A percentile compares a stretch with the other conserved stretches of the same genome.
Evolutionary conservation across 2,888 invertebrate species (phyloP).

Genomic region (Polylopha cassiicola): DNA sequence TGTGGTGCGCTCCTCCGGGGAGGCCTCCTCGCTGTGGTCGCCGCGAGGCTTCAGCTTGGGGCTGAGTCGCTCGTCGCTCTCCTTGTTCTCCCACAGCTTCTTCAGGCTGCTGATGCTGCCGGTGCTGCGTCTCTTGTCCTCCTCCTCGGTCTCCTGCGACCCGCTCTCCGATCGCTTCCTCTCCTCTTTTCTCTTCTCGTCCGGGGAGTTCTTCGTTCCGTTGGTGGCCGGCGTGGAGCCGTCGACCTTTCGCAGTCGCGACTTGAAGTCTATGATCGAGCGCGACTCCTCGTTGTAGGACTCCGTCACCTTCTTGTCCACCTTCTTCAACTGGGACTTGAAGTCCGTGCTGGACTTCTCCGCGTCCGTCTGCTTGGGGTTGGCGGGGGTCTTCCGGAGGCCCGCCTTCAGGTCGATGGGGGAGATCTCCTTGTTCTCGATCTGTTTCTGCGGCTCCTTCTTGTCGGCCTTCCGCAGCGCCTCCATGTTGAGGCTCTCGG

Average conservation of each 20-base stretch:
- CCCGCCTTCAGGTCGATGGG: slow-evolving; percentile 71
- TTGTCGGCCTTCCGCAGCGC: slow-evolving; percentile 55
- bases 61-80: slow-evolving; percentile 79
- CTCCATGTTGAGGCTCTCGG: slow-evolving; percentile 87
- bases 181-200: slow-evolving; percentile 46
- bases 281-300: slow-evolving; percentile 56
- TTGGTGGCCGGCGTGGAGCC: slow-evolving; percentile 55
- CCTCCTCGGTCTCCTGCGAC: slow-evolving; percentile 75
- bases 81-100: slow-evolving; percentile 93
- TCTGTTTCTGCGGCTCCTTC: slow-evolving; percentile 29
- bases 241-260: slow-evolving; percentile 88
- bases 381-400: slow-evolving; percentile 61
- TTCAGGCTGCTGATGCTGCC: slow-evolving; percentile 95
- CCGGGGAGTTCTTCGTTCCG: slow-evolving; percentile 55
- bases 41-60: slow-evolving; percentile 75
- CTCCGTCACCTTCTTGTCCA: slow-evolving; percentile 77
- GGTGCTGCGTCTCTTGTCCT: slow-evolving; percentile 92
- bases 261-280: slow-evolving; percentile 89
- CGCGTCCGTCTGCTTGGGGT: slow-evolving; percentile 38
- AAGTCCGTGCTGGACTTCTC: slow-evolving; percentile 70
- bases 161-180: slow-evolving; percentile 57
- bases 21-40: slow-evolving; percentile 45
- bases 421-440: slow-evolving; percentile 45
- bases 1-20: slow-evolving; percentile 43
- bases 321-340: slow-evolving; percentile 84